Percentiles rank a stretch among this genome's conserved stretches.
phyloP scores from a whole-genome alignment of 2,888 invertebrate genomes.

The Pachymerium ferrugineum region DNA sequence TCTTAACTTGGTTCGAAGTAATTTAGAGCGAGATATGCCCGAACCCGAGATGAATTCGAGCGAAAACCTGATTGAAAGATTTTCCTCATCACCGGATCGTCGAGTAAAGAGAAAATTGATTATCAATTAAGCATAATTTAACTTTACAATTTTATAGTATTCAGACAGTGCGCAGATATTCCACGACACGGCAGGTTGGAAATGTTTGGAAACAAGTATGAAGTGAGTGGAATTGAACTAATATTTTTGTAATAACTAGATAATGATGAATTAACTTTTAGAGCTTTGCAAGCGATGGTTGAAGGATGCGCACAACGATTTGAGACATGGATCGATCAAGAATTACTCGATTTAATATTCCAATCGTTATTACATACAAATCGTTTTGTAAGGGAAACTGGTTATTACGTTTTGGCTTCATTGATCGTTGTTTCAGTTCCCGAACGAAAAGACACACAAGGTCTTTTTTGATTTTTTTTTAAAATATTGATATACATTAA shows the following conservation, averaged over 20 bases:
- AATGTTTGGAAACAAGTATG: slow-evolving; percentile 53
- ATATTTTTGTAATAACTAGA: neutral
- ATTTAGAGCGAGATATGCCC: slow-evolving; percentile 47
- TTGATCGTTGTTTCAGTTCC: slow-evolving; percentile 48
- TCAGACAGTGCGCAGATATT: slow-evolving; percentile 50
- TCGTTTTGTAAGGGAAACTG: slow-evolving; percentile 54
- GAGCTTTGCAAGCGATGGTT: slow-evolving; percentile 51
- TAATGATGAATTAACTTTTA: slow-evolving; percentile 36
- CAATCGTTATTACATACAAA: slow-evolving; percentile 51
- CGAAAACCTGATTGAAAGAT: no score
- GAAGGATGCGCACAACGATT: slow-evolving; percentile 50
- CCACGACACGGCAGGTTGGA: slow-evolving; percentile 55
- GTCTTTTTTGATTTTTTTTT: neutral
- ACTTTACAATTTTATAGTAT: slow-evolving; percentile 42
- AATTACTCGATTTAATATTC: slow-evolving; percentile 51
- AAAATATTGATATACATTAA: neutral
- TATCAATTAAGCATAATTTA: slow-evolving; percentile 40
- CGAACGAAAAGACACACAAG: slow-evolving; percentile 34
- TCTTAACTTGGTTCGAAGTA: slow-evolving; percentile 47
- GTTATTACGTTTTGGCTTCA: slow-evolving; percentile 50
- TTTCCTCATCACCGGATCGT: slow-evolving; percentile 31
- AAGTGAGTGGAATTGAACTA: slow-evolving; percentile 44
- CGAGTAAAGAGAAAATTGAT: slow-evolving; percentile 40
- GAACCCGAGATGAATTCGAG: slow-evolving; percentile 38
- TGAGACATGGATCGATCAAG: slow-evolving; percentile 47